phyloP scores from a whole-genome alignment of 2,888 invertebrate genomes.

The Bedellia somnulentella region DNA sequence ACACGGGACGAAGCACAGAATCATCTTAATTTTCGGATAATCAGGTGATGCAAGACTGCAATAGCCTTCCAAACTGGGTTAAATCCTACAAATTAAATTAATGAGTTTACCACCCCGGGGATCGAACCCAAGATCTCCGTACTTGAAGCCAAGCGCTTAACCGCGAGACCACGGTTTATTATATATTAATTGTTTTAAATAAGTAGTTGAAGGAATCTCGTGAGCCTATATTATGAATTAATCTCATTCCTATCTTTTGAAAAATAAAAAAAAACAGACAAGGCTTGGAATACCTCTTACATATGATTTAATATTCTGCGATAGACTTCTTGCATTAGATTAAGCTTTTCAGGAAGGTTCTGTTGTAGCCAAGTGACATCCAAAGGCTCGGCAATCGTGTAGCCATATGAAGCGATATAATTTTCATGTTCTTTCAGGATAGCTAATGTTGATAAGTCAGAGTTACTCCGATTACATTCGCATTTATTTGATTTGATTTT shows the following conservation, averaged over 20 bases:
- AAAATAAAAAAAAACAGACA: not conserved
- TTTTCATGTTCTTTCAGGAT: conserved; percentile 33
- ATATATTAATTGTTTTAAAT: not conserved
- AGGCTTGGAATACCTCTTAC: conserved; percentile 26
- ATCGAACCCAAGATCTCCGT: too few relatives aligned
- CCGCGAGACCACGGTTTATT: too few relatives aligned
- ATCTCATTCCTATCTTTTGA: not conserved
- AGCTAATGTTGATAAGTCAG: conserved; percentile 1
- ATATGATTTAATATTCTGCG: conserved; percentile 67
- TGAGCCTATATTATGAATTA: too few relatives aligned
- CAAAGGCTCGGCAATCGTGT: conserved; percentile 55
- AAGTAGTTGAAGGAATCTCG: not conserved
- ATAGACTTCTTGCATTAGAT: conserved; percentile 67
- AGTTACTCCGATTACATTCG: not conserved
- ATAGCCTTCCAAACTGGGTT: not conserved
- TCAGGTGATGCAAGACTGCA: not conserved
- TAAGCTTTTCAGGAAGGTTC: conserved; percentile 66
- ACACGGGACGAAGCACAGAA: too few relatives aligned
- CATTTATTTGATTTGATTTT: not conserved
- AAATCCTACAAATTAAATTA: too few relatives aligned
- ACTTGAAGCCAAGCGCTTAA: too few relatives aligned
- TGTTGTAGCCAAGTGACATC: conserved; percentile 68
- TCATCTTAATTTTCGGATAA: too few relatives aligned
- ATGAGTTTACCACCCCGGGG: too few relatives aligned
- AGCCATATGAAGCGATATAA: conserved; percentile 59